Conservation (phyloP, 1,140 invertebrate species). For the Druon quercuslanigerum region DNA sequence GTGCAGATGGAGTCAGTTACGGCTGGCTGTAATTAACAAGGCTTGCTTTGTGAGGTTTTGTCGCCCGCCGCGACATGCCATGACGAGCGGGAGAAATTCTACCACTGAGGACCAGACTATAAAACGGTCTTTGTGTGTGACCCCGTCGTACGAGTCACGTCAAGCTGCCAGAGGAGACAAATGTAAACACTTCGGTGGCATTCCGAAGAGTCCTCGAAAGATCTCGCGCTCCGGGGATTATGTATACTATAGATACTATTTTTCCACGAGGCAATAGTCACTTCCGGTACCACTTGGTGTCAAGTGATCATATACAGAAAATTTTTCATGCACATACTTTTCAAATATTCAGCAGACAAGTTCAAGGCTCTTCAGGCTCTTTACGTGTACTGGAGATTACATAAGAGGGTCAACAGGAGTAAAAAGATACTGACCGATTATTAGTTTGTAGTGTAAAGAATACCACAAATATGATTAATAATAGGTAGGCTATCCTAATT, state of each 20-base stretch:
- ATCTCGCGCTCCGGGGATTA: conserved; percentile 32
- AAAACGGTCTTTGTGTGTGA: conserved; percentile 72
- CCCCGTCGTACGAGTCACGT: conserved; percentile 51
- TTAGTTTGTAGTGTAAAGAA: no score
- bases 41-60: conserved; percentile 71
- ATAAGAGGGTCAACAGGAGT: no score
- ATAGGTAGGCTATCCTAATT: no score
- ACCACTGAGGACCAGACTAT: conserved; percentile 67
- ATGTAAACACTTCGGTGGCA: conserved; percentile 70
- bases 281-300: conserved; percentile 17
- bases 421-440: no score
- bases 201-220: conserved; percentile 59
- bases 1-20: conserved; percentile 55
- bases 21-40: conserved; percentile 70
- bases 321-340: conserved; percentile 19
- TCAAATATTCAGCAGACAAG: conserved; percentile 10
- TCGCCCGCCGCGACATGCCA: conserved; percentile 66
- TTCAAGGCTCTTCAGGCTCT: neutral
- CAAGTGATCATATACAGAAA: neutral
- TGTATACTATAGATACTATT: neutral
- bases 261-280: conserved; percentile 29
- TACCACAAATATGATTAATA: no score
- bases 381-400: no score
- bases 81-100: conserved; percentile 66
- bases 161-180: conserved; percentile 63